Evolutionary conservation across 1,140 invertebrate genomes (phyloP).

Genomic region (Cepaea nemoralis): DNA sequence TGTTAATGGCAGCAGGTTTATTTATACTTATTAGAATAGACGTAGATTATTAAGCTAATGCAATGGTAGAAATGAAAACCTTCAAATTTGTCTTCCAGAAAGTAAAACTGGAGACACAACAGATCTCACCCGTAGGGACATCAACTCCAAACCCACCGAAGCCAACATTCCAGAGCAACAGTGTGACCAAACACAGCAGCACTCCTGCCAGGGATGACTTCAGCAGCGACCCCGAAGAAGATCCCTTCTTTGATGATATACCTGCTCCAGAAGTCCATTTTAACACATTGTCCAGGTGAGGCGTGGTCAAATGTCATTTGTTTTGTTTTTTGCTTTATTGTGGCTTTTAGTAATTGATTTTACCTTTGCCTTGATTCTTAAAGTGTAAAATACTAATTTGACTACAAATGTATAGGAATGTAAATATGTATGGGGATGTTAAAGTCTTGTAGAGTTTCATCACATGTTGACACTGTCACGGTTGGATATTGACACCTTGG

Average conservation of each 20-base stretch:
- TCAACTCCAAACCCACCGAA: neutral
- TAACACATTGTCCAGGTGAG: slow-evolving; percentile 39
- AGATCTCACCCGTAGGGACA: neutral
- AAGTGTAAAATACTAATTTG: too few species aligned
- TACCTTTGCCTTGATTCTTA: too few species aligned
- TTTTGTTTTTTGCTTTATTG: neutral
- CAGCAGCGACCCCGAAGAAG: slow-evolving; percentile 62
- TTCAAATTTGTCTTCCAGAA: neutral
- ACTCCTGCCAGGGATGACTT: slow-evolving; percentile 34
- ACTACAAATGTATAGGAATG: too few species aligned
- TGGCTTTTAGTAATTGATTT: neutral
- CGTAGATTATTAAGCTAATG: too few species aligned
- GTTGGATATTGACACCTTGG: too few species aligned
- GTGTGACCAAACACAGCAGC: neutral
- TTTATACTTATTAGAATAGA: too few species aligned
- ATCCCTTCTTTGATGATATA: slow-evolving; percentile 68
- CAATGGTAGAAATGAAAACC: too few species aligned
- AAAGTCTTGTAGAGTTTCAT: too few species aligned
- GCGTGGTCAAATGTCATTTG: too few species aligned
- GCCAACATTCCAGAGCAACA: neutral
- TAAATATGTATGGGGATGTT: too few species aligned
- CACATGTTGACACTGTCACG: too few species aligned
- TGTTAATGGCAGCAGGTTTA: too few species aligned
- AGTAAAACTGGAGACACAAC: neutral
- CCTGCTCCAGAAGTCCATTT: slow-evolving; percentile 40